phyloP scores from a whole-genome alignment of 2,888 invertebrate genomes.

The Andrena flavipes region DNA sequence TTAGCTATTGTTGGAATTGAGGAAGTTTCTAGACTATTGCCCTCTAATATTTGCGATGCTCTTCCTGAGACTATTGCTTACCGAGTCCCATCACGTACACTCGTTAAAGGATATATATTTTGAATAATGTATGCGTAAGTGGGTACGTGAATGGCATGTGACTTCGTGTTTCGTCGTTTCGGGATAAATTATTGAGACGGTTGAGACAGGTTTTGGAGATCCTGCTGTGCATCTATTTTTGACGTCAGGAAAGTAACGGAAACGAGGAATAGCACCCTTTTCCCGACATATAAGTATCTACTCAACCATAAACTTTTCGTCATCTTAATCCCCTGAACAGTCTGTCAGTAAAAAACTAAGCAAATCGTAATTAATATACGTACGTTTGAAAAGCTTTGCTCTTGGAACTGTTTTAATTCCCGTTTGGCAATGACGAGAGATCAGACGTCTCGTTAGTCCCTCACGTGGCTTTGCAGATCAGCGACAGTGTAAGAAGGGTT shows the following conservation, averaged over 20 bases:
- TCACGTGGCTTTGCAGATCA: neutral
- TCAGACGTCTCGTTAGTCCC: neutral
- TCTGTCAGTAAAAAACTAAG: neutral
- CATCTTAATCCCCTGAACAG: too few species aligned
- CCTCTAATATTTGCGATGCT: neutral
- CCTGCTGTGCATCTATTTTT: neutral
- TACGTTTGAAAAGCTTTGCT: neutral
- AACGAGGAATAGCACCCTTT: neutral
- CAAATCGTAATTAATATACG: neutral
- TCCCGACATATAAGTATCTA: neutral
- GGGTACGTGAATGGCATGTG: slow-evolving; percentile 17
- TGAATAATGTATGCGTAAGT: slow-evolving; percentile 30
- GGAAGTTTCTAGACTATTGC: slow-evolving; percentile 3
- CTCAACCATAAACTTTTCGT: neutral
- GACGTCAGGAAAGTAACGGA: neutral
- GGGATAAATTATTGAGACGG: neutral
- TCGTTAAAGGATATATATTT: slow-evolving; percentile 35
- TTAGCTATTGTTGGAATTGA: neutral
- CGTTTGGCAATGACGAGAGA: neutral
- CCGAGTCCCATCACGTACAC: slow-evolving; percentile 18
- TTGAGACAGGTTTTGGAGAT: neutral
- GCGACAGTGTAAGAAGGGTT: neutral
- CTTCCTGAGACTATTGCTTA: neutral
- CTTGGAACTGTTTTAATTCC: neutral
- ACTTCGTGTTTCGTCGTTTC: neutral